Conservation (phyloP, 2,797 vertebrate species). For the Myioborus miniatus region DNA sequence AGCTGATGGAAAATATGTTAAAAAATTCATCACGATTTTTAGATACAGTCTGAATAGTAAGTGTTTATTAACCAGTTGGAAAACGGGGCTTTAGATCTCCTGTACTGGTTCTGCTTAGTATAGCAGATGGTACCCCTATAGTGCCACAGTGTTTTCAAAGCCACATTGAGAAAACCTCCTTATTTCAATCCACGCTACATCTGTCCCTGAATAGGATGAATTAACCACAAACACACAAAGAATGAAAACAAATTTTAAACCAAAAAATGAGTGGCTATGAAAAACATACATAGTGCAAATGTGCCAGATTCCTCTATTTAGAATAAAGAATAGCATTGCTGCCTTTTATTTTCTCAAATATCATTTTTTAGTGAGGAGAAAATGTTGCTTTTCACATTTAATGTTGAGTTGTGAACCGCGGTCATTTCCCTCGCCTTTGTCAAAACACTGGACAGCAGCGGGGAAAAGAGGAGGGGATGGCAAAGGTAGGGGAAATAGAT, state of each 20-base stretch:
- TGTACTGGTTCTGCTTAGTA: neutral
- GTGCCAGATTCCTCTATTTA: neutral
- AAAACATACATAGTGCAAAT: neutral
- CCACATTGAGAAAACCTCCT: neutral
- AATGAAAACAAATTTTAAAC: neutral
- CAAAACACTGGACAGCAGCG: neutral
- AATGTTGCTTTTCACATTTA: neutral
- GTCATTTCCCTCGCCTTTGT: neutral
- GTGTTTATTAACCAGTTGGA: slow-evolving; percentile 24
- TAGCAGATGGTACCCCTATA: neutral
- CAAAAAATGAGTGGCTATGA: neutral
- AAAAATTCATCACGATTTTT: neutral
- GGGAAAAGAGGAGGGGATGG: neutral
- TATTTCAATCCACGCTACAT: neutral
- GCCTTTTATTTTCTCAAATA: neutral
- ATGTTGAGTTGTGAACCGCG: neutral
- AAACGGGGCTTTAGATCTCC: neutral
- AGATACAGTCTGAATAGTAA: slow-evolving; percentile 11
- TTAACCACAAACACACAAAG: neutral
- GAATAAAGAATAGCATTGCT: neutral
- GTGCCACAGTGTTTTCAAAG: slow-evolving; percentile 12
- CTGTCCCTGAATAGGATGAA: slow-evolving; percentile 12
- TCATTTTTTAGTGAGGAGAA: neutral
- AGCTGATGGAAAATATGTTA: slow-evolving; percentile 24
- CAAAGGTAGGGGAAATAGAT: neutral